Evolutionary conservation across 2,888 invertebrate genomes (phyloP).

Genomic region (Stenolophus ochropezus): DNA sequence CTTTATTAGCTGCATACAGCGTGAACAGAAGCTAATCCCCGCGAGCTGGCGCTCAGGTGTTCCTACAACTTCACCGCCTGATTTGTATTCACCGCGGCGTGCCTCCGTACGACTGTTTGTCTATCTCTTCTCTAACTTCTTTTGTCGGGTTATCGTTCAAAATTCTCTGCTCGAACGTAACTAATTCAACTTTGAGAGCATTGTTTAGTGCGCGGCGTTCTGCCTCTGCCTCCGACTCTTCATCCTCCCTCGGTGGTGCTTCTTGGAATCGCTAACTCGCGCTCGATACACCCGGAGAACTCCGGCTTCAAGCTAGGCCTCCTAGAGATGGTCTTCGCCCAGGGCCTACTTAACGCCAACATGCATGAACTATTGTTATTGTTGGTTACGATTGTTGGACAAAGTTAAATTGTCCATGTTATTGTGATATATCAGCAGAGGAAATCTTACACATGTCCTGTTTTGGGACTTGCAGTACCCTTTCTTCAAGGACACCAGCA

Average conservation of each 20-base stretch:
- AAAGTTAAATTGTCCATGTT: conserved; percentile 11
- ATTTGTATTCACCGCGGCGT: conserved; percentile 54
- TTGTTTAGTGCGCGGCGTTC: conserved; percentile 69
- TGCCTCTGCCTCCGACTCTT: conserved; percentile 2
- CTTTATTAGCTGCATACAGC: neutral
- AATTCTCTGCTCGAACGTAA: conserved; percentile 73
- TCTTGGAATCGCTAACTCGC: conserved; percentile 64
- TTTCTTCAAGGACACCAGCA: neutral
- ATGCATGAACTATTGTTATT: conserved; percentile 27
- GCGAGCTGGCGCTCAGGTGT: neutral
- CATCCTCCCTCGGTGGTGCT: conserved; percentile 54
- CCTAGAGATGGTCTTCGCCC: conserved; percentile 7
- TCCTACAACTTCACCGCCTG: conserved; percentile 20
- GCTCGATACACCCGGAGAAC: conserved; percentile 3
- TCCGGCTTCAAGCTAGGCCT: conserved; percentile 4
- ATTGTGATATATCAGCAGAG: conserved; percentile 15
- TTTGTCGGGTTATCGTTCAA: conserved; percentile 72
- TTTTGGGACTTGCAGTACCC: neutral
- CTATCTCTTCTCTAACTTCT: conserved; percentile 68
- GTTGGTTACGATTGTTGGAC: conserved; percentile 31
- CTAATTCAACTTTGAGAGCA: conserved; percentile 74
- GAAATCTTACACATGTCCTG: neutral
- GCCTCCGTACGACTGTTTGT: conserved; percentile 60
- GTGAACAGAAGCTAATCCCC: neutral
- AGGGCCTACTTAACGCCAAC: conserved; percentile 8